Evolutionary conservation across 2,888 invertebrate genomes (phyloP), one percentile per base, ranked within the genome.

Genomic region (Chrysomela aeneicollis): DNA sequence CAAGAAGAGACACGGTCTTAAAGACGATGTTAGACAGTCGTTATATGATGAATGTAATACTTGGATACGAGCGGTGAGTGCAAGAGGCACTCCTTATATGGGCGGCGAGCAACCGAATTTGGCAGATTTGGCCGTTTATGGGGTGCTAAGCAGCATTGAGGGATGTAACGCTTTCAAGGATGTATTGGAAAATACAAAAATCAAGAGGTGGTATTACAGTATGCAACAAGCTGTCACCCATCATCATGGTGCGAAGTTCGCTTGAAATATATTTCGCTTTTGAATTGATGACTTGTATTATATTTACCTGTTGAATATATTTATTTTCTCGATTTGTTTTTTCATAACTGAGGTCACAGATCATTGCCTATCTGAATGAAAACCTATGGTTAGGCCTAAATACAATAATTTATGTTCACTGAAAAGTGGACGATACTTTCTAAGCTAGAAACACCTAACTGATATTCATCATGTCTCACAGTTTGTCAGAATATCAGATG

Each of bases 101-200:
- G 98, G 98, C 6, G 98, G 98, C 0, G 82, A 87, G 15, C 81
- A 87, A 68, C 98, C 98, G 0, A 93, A 97, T 81, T 85, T 99
- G 6, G 94, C 97, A 0, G 98, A 99, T 85, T 84, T 99, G 55
- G 89, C 95, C 0, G 92, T 97, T 0, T 98, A 90, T 79, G 98
- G 98, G 0, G 89, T 95, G 2, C 85, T 98, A 3, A 92, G 89
- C 79, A 95, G 97, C 78, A 95, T 98, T 79, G 96, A 98, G 83
- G 97, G 97, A 0, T 97, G 97, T 77, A 82, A 86, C 46, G 95
- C 98, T 0, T 98, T 98, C 80, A 84, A 90, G 73, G 98, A 98
- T 81, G 84, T 92, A 51, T 81, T 91, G 35, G 74, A 85, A 1
- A 86, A 93, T 74, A 94, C 95, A 0, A 87, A 89, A 55, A 90